Percentiles rank a stretch among this genome's conserved stretches.
These are phyloP conservation scores for Diarsia dahlii DNA, from an alignment of 2,888 invertebrate genomes.

Conservation along the genomic window DNA sequence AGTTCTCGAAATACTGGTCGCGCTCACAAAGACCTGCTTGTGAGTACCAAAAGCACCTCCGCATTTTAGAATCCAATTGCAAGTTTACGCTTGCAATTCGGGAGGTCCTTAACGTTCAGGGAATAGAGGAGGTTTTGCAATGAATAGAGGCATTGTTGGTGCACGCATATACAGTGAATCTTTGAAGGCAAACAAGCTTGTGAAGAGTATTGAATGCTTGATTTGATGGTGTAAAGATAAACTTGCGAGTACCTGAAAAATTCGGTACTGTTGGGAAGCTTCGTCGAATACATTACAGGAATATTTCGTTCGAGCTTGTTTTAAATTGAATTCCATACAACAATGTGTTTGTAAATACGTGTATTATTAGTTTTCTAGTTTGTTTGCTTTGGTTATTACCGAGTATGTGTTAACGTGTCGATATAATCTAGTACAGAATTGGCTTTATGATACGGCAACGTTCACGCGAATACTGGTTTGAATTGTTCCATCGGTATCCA, in stretches of 20 bases:
- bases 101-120: slow-evolving; percentile 71
- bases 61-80: slow-evolving; percentile 84
- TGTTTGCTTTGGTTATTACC: slow-evolving; percentile 54
- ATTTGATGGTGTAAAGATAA: slow-evolving; percentile 80
- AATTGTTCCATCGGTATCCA: slow-evolving; percentile 34
- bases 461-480: slow-evolving; percentile 42
- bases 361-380: slow-evolving; percentile 45
- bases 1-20: slow-evolving; percentile 80
- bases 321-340: slow-evolving; percentile 37
- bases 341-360: slow-evolving; percentile 46
- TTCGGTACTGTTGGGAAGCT: slow-evolving; percentile 53
- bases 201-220: slow-evolving; percentile 84
- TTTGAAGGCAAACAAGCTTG: slow-evolving; percentile 88
- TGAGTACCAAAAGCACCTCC: slow-evolving; percentile 87
- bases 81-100: slow-evolving; percentile 75
- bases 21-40: slow-evolving; percentile 87
- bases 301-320: slow-evolving; percentile 27
- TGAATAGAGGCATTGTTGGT: slow-evolving; percentile 62
- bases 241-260: slow-evolving; percentile 64
- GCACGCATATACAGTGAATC: slow-evolving; percentile 74
- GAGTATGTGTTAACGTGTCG: slow-evolving; percentile 42
- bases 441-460: slow-evolving; percentile 39
- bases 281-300: slow-evolving; percentile 22
- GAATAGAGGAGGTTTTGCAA: slow-evolving; percentile 79
- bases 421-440: slow-evolving; percentile 57